Percentiles rank a stretch among this genome's conserved stretches.
phyloP scores from a whole-genome alignment of 2,113 vertebrate genomes.

The Hepsetus odoe region DNA sequence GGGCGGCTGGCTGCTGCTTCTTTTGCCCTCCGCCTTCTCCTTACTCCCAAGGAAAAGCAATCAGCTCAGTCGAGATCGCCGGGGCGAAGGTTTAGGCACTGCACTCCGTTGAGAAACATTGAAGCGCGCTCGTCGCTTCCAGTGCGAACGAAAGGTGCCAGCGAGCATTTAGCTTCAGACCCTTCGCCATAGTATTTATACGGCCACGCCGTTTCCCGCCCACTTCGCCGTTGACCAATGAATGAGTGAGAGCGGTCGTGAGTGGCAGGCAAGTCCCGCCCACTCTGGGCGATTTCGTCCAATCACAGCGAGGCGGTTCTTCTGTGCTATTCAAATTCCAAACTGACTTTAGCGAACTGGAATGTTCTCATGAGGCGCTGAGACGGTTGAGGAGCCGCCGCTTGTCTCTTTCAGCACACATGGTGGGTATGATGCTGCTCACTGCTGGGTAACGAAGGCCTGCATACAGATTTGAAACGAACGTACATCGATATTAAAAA shows the following conservation, averaged over 20 bases:
- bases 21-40: conserved; percentile 45
- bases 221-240: conserved; percentile 59
- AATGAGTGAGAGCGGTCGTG: conserved; percentile 27
- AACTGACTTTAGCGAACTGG: conserved; percentile 75
- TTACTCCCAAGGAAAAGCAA: not conserved
- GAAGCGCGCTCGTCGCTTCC: conserved; percentile 52
- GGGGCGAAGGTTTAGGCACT: conserved; percentile 64
- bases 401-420: conserved; percentile 9
- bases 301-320: conserved; percentile 81
- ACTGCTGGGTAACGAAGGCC: not conserved
- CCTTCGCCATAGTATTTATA: conserved; percentile 76
- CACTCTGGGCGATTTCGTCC: conserved; percentile 63
- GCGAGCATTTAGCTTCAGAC: conserved; percentile 76
- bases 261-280: conserved; percentile 71
- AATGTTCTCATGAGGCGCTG: conserved; percentile 74
- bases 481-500: not conserved
- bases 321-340: conserved; percentile 79
- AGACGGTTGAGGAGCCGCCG: conserved; percentile 23
- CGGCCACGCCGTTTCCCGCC: conserved; percentile 59
- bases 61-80: conserved; percentile 54
- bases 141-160: conserved; percentile 60
- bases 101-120: conserved; percentile 70
- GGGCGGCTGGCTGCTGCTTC: conserved; percentile 16
- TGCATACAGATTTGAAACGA: not conserved
- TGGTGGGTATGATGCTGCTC: not conserved